Conservation (phyloP, 2,113 vertebrate species). For the Pipra filicauda region DNA sequence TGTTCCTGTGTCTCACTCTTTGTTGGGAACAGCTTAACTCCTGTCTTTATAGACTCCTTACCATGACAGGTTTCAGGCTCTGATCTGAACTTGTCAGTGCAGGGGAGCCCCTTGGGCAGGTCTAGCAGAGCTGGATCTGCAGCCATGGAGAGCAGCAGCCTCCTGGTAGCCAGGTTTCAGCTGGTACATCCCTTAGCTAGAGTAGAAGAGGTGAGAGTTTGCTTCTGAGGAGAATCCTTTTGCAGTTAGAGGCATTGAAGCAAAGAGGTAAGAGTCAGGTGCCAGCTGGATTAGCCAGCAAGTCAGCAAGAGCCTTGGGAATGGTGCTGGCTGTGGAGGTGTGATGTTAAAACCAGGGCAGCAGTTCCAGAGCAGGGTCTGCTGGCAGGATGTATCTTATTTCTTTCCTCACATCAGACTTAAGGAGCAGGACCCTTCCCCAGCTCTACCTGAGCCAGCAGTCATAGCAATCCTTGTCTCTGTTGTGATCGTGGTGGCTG, state of each 20-base stretch:
- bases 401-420: not conserved
- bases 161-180: not conserved
- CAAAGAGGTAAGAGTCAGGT: not conserved
- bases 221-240: not conserved
- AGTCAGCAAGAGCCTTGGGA: not conserved
- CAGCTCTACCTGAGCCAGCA: too few species aligned
- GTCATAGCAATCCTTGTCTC: not conserved
- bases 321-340: not conserved
- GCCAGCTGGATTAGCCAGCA: not conserved
- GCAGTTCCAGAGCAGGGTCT: not conserved
- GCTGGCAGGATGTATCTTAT: not conserved
- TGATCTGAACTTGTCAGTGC: not conserved
- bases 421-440: not conserved
- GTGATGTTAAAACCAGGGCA: not conserved
- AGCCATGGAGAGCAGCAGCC: not conserved
- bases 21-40: not conserved
- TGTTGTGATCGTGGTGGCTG: not conserved
- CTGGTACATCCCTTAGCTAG: not conserved
- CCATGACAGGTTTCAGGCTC: not conserved
- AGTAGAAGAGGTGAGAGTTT: not conserved
- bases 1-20: not conserved
- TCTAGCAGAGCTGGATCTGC: not conserved
- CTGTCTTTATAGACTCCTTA: not conserved
- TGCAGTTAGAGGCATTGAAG: not conserved
- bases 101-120: not conserved